Evolutionary conservation across 2,888 invertebrate species (phyloP), one percentile per base, ranked within the genome.

Genomic region (Herminia tarsipennalis): DNA sequence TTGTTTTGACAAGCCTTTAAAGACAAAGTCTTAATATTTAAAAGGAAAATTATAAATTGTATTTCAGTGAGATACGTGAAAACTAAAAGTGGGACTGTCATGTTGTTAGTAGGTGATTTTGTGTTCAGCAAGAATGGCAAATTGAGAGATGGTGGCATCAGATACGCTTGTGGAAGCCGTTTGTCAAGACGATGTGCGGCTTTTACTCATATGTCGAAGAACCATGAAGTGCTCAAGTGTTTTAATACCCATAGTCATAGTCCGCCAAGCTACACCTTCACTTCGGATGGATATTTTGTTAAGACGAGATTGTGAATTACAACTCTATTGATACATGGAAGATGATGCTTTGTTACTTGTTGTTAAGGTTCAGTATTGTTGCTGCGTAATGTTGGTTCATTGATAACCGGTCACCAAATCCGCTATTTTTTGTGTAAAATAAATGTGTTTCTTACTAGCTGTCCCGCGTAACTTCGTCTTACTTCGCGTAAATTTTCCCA

Each of bases 91-190:
- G 73, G 75, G 0, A 54, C 38, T 0, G 38, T 41, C 2, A 37
- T 77, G 5, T 46, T 76, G 4, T 50, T 78, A 2, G 43, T 71
- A 16, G 48, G 62, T 12, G 71, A 68, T 3, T 74, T 66, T 21
- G 55, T 76, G 1, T 79, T 68, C 48, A 75, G 70, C 40, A 74
- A 56, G 37, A 72, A 70, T 20, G 50, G 59, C 3, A 49, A 16
- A 8, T 22, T 68, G 6, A 36, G 59, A 0, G 17, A 62, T 1
- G 62, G 65, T 0, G 71, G 74, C 0, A 12, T 13, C 1, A 56
- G 71, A 14, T 76, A 54, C 28, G 66, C 60, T 0, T 76, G 76
- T 12, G 61, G 62, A 1, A 74, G 59, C 34, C 50, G 71, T 2
- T 12, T 59, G 16, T 72, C 74, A 2, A 63, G 41, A 16, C 50